phyloP scores from a whole-genome alignment of 2,888 invertebrate species.

The Chromoteleia sp. region DNA sequence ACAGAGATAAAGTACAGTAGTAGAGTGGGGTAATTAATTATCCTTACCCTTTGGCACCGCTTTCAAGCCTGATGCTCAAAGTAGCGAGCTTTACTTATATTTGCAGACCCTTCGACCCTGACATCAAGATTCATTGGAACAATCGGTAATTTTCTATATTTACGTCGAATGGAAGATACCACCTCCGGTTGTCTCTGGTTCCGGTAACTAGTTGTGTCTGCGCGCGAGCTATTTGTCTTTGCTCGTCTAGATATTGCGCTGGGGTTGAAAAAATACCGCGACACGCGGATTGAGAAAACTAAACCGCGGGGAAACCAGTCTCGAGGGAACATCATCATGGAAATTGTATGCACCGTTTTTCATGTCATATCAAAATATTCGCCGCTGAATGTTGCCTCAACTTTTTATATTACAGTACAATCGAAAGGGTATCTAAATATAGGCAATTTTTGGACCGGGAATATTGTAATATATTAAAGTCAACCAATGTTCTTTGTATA shows the following conservation, averaged over 20 bases:
- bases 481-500: too few species aligned
- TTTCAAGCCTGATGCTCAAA: constrained; percentile 50
- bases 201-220: constrained; percentile 73
- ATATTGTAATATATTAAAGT: too few species aligned
- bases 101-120: constrained; percentile 53
- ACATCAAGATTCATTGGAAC: constrained; percentile 56
- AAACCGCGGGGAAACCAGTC: constrained; percentile 71
- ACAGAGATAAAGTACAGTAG: constrained; percentile 59
- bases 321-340: constrained; percentile 82
- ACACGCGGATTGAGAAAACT: constrained; percentile 74
- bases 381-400: constrained; percentile 21
- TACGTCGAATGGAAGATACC: constrained; percentile 68
- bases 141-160: constrained; percentile 76
- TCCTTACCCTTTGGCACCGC: constrained; percentile 64
- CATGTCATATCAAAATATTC: constrained; percentile 66
- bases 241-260: constrained; percentile 62
- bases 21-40: constrained; percentile 61
- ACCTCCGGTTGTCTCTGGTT: constrained; percentile 67
- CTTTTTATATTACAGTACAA: constrained; percentile 19
- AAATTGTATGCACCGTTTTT: constrained; percentile 83
- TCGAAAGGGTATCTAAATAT: constrained; percentile 12
- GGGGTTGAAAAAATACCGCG: constrained; percentile 73
- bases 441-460: too few species aligned
- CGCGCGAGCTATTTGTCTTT: constrained; percentile 80
- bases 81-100: constrained; percentile 56